Conservation (phyloP, 2,888 invertebrate species). For the Noctuana brunneofusca region DNA sequence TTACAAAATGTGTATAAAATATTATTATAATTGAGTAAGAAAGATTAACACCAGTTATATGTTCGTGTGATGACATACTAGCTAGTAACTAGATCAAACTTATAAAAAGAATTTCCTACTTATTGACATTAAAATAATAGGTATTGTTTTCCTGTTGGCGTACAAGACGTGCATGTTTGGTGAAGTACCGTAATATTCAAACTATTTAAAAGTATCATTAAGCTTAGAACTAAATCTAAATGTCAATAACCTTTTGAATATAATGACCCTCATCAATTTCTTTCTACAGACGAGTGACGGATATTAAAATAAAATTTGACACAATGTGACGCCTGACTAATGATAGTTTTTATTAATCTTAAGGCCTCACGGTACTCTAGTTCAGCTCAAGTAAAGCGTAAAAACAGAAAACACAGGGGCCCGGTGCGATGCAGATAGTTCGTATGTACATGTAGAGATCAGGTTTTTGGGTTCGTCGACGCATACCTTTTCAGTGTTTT, state of each 20-base stretch:
- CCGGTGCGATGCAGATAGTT: no score
- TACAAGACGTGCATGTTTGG: constrained; percentile 5
- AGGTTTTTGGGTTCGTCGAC: no score
- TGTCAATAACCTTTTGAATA: constrained; percentile 51
- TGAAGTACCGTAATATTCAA: constrained; percentile 39
- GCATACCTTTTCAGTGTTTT: no score
- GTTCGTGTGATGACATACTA: background rate
- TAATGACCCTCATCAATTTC: constrained; percentile 44
- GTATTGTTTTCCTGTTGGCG: background rate
- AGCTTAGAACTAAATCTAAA: constrained; percentile 38
- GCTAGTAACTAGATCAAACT: background rate
- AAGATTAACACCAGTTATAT: background rate
- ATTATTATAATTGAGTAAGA: background rate
- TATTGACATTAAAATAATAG: background rate
- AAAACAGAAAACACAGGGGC: no score
- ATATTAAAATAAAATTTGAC: constrained; percentile 17
- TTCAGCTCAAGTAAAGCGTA: no score
- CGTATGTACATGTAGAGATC: no score
- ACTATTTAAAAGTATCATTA: constrained; percentile 33
- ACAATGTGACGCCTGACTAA: constrained; percentile 2
- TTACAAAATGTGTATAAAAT: background rate
- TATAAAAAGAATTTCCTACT: background rate
- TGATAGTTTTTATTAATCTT: background rate
- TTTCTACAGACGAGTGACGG: constrained; percentile 37
- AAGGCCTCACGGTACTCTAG: background rate